Percentiles rank a stretch among this genome's conserved stretches.
Evolutionary conservation across 1,140 invertebrate species (phyloP).

Genomic region (Sesamia nonagrioides): DNA sequence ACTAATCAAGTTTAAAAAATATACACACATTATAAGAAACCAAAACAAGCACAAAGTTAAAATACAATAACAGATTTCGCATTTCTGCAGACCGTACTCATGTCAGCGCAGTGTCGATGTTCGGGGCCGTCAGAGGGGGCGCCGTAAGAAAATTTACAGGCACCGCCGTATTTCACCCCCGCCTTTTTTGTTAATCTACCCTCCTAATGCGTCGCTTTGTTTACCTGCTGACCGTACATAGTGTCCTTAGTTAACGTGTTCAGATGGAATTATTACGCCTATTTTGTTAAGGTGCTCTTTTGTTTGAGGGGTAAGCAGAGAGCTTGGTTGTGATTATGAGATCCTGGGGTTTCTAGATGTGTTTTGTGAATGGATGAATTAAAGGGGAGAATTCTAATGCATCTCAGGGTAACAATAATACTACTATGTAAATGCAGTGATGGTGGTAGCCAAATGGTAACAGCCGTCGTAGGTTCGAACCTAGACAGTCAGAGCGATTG

Average conservation of each 20-base stretch:
- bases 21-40: no score
- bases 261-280: constrained; percentile 30
- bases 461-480: no score
- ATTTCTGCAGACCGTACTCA: constrained; percentile 69
- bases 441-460: no score
- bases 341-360: neutral
- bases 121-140: constrained; percentile 71
- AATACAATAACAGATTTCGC: neutral
- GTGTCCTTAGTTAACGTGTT: constrained; percentile 27
- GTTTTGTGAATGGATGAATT: neutral
- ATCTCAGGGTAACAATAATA: neutral
- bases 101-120: constrained; percentile 81
- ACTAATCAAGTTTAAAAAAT: no score
- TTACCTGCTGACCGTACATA: constrained; percentile 83
- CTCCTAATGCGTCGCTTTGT: constrained; percentile 85
- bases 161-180: constrained; percentile 83
- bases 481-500: no score
- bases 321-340: neutral
- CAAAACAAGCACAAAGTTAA: neutral
- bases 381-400: neutral
- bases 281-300: neutral
- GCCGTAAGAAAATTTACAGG: constrained; percentile 86
- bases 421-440: no score
- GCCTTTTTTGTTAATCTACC: constrained; percentile 82
- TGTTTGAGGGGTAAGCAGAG: constrained; percentile 3